A percentile compares a stretch with the other conserved stretches of the same genome.
Evolutionary conservation across 2,888 invertebrate genomes (phyloP).

Genomic region (Hoplodrina blanda): DNA sequence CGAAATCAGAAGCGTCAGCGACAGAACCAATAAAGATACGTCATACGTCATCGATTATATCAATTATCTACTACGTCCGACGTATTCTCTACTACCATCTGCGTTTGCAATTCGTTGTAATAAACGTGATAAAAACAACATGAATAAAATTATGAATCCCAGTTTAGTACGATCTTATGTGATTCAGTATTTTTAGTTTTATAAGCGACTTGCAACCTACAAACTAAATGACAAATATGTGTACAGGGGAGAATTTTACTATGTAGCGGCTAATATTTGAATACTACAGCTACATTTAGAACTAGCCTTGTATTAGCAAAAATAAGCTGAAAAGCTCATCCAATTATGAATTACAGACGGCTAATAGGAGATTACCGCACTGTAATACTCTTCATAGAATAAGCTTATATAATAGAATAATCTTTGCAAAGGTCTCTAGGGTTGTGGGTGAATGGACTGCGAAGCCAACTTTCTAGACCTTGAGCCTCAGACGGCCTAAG

Average conservation of each 20-base stretch:
- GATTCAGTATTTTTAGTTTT: no score
- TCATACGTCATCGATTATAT: not conserved
- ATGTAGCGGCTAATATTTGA: not conserved
- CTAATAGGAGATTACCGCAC: slow-evolving; percentile 14
- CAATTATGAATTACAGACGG: slow-evolving; percentile 16
- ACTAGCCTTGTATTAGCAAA: not conserved
- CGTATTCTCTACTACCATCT: not conserved
- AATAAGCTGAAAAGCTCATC: slow-evolving; percentile 19
- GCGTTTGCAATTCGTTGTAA: not conserved
- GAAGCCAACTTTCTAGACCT: slow-evolving; percentile 73
- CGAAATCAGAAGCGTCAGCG: not conserved
- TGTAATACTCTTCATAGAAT: slow-evolving; percentile 22
- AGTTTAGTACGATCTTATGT: no score
- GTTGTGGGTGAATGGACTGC: slow-evolving; percentile 61
- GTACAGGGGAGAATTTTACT: not conserved
- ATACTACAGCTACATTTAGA: not conserved
- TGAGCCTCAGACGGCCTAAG: slow-evolving; percentile 69
- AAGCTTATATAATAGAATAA: slow-evolving; percentile 28
- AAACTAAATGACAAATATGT: no score
- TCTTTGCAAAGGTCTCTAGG: slow-evolving; percentile 54
- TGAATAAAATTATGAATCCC: not conserved
- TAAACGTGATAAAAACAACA: not conserved
- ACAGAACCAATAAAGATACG: not conserved
- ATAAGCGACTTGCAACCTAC: no score
- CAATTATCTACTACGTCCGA: not conserved